These are phyloP conservation scores for Melanotaenia boesemani DNA, from an alignment of 2,797 vertebrate genomes.

Conservation along the genomic window DNA sequence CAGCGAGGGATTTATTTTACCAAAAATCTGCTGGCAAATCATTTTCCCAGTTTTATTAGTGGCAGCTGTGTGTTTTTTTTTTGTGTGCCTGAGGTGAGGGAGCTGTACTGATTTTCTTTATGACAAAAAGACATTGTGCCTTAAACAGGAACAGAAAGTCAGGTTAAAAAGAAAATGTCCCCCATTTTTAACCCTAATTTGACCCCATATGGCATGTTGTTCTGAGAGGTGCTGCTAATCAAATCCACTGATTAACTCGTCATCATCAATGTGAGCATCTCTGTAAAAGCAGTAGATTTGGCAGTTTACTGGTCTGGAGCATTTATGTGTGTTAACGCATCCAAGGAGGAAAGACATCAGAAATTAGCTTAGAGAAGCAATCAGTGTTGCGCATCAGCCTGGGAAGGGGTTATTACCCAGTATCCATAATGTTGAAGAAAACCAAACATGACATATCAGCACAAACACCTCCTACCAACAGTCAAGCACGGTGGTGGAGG, in stretches of 20 bases:
- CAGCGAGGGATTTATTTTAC: neutral
- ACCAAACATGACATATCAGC: too few relatives aligned
- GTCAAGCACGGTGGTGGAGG: too few relatives aligned
- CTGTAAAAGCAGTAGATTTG: too few relatives aligned
- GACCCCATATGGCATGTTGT: too few relatives aligned
- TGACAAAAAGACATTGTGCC: slow-evolving; percentile 1
- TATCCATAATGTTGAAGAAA: too few relatives aligned
- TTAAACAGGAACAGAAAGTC: neutral
- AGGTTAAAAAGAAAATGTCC: neutral
- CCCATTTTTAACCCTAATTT: too few relatives aligned
- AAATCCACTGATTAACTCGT: neutral
- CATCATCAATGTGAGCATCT: neutral
- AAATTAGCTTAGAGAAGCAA: too few relatives aligned
- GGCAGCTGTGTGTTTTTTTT: slow-evolving; percentile 28
- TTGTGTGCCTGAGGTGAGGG: slow-evolving; percentile 16
- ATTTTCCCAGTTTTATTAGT: neutral
- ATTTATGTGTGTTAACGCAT: neutral
- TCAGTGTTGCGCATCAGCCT: too few relatives aligned
- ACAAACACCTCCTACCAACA: too few relatives aligned
- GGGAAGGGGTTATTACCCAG: too few relatives aligned
- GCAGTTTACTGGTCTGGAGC: too few relatives aligned
- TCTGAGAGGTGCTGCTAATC: neutral
- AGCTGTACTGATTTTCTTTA: neutral
- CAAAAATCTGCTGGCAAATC: neutral
- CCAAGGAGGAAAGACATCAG: too few relatives aligned